These are phyloP conservation scores for Cistogaster globosa DNA, from an alignment of 2,888 invertebrate species.

Conservation along the genomic window DNA sequence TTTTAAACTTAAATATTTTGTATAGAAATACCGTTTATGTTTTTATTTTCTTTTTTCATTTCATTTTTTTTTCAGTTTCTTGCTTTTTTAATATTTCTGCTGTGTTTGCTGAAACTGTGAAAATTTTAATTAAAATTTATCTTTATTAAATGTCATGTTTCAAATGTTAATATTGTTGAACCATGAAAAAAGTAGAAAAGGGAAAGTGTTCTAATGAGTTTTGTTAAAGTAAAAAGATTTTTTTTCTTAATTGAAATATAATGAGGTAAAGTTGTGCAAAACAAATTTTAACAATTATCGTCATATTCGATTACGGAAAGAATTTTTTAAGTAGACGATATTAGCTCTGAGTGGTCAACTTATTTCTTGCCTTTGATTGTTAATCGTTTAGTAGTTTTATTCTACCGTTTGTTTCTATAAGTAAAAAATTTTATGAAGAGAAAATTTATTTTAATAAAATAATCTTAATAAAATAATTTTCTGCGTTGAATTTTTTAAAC, in stretches of 20 bases:
- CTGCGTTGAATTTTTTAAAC: no score
- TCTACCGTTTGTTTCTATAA: no score
- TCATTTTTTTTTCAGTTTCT: constrained; percentile 32
- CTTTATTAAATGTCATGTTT: constrained; percentile 46
- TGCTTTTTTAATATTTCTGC: constrained; percentile 48
- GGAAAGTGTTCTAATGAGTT: constrained; percentile 4
- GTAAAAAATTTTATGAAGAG: no score
- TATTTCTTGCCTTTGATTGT: no score
- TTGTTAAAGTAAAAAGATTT: neutral
- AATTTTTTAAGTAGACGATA: no score
- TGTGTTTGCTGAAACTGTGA: constrained; percentile 43
- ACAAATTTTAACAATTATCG: neutral
- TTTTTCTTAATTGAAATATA: neutral
- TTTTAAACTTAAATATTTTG: constrained; percentile 39
- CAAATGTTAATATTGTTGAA: constrained; percentile 6
- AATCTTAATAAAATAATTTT: no score
- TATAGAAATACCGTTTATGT: constrained; percentile 15
- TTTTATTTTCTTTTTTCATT: constrained; percentile 8
- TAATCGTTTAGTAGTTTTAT: no score
- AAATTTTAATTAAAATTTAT: constrained; percentile 62
- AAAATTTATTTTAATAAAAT: no score
- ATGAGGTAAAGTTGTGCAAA: neutral
- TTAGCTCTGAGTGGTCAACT: no score
- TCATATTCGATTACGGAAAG: no score
- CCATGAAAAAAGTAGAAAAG: neutral